phyloP scores from a whole-genome alignment of 2,888 invertebrate genomes.

The Caradrina clavipalpis region DNA sequence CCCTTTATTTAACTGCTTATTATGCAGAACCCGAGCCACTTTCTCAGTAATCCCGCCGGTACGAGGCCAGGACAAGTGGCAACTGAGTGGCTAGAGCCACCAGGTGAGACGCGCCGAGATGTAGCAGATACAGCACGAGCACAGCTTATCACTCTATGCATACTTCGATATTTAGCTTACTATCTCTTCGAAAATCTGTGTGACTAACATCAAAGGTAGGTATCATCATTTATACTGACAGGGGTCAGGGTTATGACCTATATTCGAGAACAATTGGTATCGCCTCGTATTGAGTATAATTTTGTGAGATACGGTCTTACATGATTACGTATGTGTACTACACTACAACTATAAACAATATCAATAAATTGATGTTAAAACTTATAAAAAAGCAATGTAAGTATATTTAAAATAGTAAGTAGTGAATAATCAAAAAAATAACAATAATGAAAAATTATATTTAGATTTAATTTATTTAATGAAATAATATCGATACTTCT shows the following conservation, averaged over 20 bases:
- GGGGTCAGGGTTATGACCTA: slow-evolving; percentile 8
- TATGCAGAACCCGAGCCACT: slow-evolving; percentile 22
- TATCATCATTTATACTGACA: slow-evolving; percentile 9
- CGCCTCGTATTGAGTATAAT: background rate
- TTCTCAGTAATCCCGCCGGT: slow-evolving; percentile 7
- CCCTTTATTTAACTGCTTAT: background rate
- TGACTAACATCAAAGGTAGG: slow-evolving; percentile 15
- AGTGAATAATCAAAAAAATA: no score
- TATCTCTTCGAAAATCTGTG: slow-evolving; percentile 17
- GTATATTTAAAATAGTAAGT: no score
- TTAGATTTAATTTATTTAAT: no score
- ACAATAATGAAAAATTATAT: no score
- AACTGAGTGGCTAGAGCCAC: slow-evolving; percentile 46
- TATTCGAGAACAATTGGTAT: slow-evolving; percentile 3
- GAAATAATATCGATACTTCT: no score
- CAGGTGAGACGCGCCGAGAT: slow-evolving; percentile 59
- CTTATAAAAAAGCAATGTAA: no score
- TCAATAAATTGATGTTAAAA: no score
- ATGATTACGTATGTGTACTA: no score
- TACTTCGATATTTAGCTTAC: slow-evolving; percentile 15
- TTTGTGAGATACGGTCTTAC: background rate
- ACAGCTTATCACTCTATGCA: slow-evolving; percentile 19
- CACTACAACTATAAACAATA: no score
- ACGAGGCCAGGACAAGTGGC: slow-evolving; percentile 31
- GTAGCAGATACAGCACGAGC: slow-evolving; percentile 60